Evolutionary conservation across 2,797 vertebrate genomes (phyloP), one percentile per base, ranked within the genome.

Genomic region (Eupleurogrammus muticus): DNA sequence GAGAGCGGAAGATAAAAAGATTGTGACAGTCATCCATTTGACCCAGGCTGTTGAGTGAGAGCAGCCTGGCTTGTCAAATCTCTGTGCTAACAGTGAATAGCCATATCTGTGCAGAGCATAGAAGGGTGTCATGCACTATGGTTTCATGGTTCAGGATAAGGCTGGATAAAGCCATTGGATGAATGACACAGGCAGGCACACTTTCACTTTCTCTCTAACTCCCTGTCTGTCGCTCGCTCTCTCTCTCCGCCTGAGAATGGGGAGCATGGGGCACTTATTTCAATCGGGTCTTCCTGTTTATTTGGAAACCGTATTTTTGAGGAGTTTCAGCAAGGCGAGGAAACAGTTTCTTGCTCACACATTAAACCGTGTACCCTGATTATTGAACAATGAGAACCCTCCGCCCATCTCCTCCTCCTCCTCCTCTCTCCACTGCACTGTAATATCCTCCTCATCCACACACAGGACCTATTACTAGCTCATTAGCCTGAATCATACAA

Each of bases 401-500:
- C 66, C 56, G 59, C 19, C 52, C 60, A 59, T 46, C 63, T 36
- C 53, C 34, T 60, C 67, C 87, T 51, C 46, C 73, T 66, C 62
- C 73, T 80, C 74, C 28, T 69, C 50, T 78, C 55, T 69, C 58
- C 46, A 69, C 68, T 74, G 61, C 79, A 73, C 78, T 85, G 85
- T 96, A 97, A 98, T 98, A 97, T 97, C 95, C 77, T 82, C 90
- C 95, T 96, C 96, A 95, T 96, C 92, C 95, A 95, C 95, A 96
- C 96, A 95, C 95, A 95, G 93, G 93, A 95, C 78, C 84, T 85
- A 92, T 92, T 90, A 90, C 84, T 24, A 59, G 94, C 96, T 97
- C 97, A 98, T 99, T 99, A 99, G 97, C 94, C 95, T 93, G 95
- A 97, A 97, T 98, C 96, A 97, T 96, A 95, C 95, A 92, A 91